phyloP scores from a whole-genome alignment of 1,140 invertebrate genomes.

The Nasonia longicornis region DNA sequence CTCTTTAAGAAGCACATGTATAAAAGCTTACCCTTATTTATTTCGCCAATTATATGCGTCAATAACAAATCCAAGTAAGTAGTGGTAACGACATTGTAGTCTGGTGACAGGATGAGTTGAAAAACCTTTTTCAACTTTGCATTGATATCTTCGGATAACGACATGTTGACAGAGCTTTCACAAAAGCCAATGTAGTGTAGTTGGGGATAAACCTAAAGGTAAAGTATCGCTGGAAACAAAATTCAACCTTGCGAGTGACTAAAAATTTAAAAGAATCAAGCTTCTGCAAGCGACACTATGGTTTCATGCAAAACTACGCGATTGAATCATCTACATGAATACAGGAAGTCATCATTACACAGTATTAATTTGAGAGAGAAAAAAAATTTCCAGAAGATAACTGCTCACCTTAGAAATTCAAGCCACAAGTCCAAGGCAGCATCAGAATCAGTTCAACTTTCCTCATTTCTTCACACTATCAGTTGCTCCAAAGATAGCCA shows the following conservation, averaged over 20 bases:
- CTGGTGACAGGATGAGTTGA: slow-evolving; percentile 60
- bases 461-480: background rate
- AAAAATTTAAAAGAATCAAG: background rate
- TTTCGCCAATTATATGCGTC: slow-evolving; percentile 58
- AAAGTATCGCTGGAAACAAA: background rate
- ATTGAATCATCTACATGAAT: background rate
- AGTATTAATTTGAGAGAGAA: background rate
- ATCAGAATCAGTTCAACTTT: background rate
- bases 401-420: background rate
- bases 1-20: background rate
- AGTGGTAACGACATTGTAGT: slow-evolving; percentile 61
- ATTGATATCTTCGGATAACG: slow-evolving; percentile 30
- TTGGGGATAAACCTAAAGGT: background rate
- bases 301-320: background rate
- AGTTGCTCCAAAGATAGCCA: background rate
- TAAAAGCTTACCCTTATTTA: slow-evolving; percentile 55
- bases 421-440: background rate
- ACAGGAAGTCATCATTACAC: background rate
- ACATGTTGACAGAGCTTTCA: slow-evolving; percentile 26
- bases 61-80: slow-evolving; percentile 65
- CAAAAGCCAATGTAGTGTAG: background rate
- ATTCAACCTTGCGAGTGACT: background rate
- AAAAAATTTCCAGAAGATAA: background rate
- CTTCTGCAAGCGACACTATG: background rate
- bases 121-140: slow-evolving; percentile 61